A percentile compares a stretch with the other conserved stretches of the same genome.
These are phyloP conservation scores for Echinometra lucunter DNA, from an alignment of 53 echinoderm and acorn worm species.

Conservation along the genomic window DNA sequence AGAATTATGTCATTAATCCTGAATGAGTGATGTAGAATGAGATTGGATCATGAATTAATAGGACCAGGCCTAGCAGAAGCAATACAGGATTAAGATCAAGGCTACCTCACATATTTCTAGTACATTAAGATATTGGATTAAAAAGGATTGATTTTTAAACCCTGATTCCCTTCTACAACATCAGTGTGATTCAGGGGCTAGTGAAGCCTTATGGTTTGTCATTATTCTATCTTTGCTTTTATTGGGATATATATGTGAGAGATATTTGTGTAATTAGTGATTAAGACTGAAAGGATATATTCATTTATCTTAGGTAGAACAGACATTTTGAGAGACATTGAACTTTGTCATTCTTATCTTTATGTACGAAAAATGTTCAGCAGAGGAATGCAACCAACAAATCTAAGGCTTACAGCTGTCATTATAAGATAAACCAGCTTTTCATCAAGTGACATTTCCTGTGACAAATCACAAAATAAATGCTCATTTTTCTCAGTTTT, in stretches of 20 bases:
- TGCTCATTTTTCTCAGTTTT: slow-evolving; percentile 19
- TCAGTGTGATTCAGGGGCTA: not conserved
- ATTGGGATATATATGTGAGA: not conserved
- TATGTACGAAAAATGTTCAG: not conserved
- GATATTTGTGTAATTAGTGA: not conserved
- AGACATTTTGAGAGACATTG: not conserved
- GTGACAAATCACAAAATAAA: slow-evolving; percentile 31
- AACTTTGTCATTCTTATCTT: not conserved
- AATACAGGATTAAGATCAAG: not conserved
- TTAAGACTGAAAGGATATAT: not conserved
- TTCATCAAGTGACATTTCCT: slow-evolving; percentile 44
- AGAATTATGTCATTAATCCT: not conserved
- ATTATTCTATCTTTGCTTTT: not conserved
- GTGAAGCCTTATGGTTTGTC: not conserved
- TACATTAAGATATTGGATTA: not conserved
- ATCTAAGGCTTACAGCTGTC: slow-evolving; percentile 56
- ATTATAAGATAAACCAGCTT: not conserved
- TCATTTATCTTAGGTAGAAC: slow-evolving; percentile 13
- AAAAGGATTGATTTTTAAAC: not conserved
- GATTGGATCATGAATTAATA: not conserved
- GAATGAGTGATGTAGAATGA: not conserved
- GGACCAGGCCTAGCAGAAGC: not conserved
- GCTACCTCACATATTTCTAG: not conserved
- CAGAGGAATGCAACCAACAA: slow-evolving; percentile 30
- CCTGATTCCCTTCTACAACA: not conserved